Conservation (phyloP, 2,888 invertebrate species). For the Sceliomorpha sp. region DNA sequence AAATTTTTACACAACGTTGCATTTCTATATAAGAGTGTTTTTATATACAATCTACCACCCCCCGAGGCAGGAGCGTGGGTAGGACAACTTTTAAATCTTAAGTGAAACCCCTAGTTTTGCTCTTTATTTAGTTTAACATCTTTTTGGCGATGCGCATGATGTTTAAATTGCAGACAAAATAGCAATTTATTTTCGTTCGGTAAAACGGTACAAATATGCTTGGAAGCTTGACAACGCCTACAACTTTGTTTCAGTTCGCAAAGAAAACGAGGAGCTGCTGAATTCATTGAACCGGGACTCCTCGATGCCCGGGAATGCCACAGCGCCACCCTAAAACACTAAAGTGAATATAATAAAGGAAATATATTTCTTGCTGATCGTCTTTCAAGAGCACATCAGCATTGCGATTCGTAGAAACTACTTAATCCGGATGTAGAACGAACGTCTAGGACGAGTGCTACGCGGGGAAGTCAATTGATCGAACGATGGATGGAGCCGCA, state of each 20-base stretch:
- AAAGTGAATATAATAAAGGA: slow-evolving; percentile 26
- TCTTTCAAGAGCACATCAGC: slow-evolving; percentile 38
- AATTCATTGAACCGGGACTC: slow-evolving; percentile 85
- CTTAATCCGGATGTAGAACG: slow-evolving; percentile 15
- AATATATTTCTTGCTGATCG: slow-evolving; percentile 39
- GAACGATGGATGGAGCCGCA: slow-evolving; percentile 5
- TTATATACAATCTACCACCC: no score
- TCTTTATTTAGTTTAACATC: no score
- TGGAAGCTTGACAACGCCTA: slow-evolving; percentile 9
- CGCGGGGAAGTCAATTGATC: slow-evolving; percentile 25
- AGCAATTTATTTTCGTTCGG: not conserved
- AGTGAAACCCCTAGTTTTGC: no score
- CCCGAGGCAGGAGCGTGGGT: no score
- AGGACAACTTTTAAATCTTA: no score
- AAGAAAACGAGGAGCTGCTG: slow-evolving; percentile 93
- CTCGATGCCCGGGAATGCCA: slow-evolving; percentile 66
- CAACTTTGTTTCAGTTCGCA: slow-evolving; percentile 87
- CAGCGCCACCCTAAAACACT: slow-evolving; percentile 35
- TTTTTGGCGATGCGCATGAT: no score
- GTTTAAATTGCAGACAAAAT: no score
- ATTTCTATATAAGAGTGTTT: no score
- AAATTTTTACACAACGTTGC: no score
- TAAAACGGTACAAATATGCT: slow-evolving; percentile 3
- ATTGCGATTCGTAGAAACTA: slow-evolving; percentile 19
- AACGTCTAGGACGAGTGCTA: slow-evolving; percentile 16